A percentile compares a stretch with the other conserved stretches of the same genome.
Conservation (phyloP, 2,888 invertebrate species). For the Malacosoma neustria region DNA sequence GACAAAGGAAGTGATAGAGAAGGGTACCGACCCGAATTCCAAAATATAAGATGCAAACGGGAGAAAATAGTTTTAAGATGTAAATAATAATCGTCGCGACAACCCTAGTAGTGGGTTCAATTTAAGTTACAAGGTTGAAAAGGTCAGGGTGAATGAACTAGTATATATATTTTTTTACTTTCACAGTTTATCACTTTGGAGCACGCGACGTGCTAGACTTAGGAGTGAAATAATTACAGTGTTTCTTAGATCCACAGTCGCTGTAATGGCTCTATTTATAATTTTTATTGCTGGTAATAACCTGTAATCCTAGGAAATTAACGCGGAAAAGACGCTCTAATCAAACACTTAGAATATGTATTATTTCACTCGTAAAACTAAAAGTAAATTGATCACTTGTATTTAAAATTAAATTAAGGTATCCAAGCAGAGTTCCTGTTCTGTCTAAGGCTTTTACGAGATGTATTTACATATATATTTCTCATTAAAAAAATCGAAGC, state of each 20-base stretch:
- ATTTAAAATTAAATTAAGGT: too few relatives aligned
- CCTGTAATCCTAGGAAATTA: neutral
- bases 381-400: too few relatives aligned
- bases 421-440: too few relatives aligned
- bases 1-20: too few relatives aligned
- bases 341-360: neutral
- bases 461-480: too few relatives aligned
- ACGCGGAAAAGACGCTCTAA: neutral
- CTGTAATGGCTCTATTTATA: neutral
- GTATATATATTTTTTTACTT: slow-evolving; percentile 28
- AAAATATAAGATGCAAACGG: too few relatives aligned
- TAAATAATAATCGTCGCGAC: too few relatives aligned
- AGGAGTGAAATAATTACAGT: slow-evolving; percentile 16
- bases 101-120: slow-evolving; percentile 18
- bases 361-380: too few relatives aligned
- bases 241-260: neutral
- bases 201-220: slow-evolving; percentile 33
- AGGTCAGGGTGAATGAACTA: slow-evolving; percentile 56
- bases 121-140: slow-evolving; percentile 49
- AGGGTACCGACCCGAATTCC: too few relatives aligned
- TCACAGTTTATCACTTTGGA: slow-evolving; percentile 29
- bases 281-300: slow-evolving; percentile 4
- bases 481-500: too few relatives aligned
- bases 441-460: too few relatives aligned
- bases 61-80: too few relatives aligned